These are phyloP conservation scores for Stramonita haemastoma DNA, from an alignment of 2,888 invertebrate genomes.

Conservation along the genomic window DNA sequence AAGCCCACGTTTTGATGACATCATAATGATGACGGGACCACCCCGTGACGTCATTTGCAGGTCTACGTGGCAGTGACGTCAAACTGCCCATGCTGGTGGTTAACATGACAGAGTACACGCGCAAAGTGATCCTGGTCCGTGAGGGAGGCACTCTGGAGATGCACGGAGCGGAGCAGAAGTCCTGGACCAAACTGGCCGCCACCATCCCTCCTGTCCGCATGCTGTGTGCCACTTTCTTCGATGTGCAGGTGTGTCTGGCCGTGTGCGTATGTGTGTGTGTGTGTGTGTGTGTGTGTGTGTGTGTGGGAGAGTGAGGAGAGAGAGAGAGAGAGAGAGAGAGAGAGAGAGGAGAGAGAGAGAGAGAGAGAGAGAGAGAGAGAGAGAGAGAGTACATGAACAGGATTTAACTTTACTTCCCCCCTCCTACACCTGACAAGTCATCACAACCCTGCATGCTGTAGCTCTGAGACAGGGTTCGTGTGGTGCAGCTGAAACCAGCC, in stretches of 20 bases:
- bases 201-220: conserved; percentile 7
- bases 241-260: not conserved
- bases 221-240: conserved; percentile 11
- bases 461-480: no score
- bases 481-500: no score
- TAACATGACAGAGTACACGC: not conserved
- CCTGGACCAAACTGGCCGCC: conserved; percentile 32
- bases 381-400: no score
- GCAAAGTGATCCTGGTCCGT: not conserved
- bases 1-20: not conserved
- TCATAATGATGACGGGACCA: not conserved
- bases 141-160: not conserved
- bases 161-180: conserved; percentile 20
- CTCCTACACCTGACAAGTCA: no score
- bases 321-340: no score
- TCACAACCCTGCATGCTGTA: no score
- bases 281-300: not conserved
- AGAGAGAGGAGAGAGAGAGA: no score
- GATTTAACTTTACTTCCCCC: no score
- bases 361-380: no score
- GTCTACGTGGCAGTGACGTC: not conserved
- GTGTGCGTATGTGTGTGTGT: conserved; percentile 12
- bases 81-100: not conserved
- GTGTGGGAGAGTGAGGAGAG: no score
- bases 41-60: not conserved